A percentile compares a stretch with the other conserved stretches of the same genome.
Conservation (phyloP, 2,888 invertebrate species). For the Catocala sponsa region DNA sequence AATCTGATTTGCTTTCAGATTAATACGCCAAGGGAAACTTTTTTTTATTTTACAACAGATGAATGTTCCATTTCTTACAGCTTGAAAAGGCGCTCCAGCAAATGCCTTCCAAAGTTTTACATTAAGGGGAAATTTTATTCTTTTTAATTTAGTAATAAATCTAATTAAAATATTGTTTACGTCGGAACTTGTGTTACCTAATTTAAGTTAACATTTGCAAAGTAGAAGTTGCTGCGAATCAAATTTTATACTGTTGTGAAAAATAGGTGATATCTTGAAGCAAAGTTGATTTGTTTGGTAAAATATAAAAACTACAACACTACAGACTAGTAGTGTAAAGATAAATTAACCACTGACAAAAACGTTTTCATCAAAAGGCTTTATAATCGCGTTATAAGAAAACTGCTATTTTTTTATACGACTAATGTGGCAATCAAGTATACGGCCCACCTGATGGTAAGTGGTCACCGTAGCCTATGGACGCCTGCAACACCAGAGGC, state of each 20-base stretch:
- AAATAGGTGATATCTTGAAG: neutral
- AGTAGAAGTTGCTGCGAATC: slow-evolving; percentile 13
- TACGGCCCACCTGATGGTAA: too few species aligned
- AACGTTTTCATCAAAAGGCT: too few species aligned
- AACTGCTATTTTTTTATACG: too few species aligned
- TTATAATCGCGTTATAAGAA: too few species aligned
- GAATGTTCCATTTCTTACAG: slow-evolving; percentile 49
- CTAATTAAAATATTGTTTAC: slow-evolving; percentile 50
- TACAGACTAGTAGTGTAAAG: too few species aligned
- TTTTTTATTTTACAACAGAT: slow-evolving; percentile 59
- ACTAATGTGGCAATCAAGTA: too few species aligned
- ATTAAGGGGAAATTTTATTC: slow-evolving; percentile 45
- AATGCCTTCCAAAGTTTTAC: slow-evolving; percentile 43
- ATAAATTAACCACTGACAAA: too few species aligned
- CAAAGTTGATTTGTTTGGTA: too few species aligned
- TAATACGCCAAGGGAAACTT: slow-evolving; percentile 70
- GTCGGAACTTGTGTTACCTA: slow-evolving; percentile 36
- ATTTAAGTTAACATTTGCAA: slow-evolving; percentile 40
- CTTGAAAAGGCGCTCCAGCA: slow-evolving; percentile 41
- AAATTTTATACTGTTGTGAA: neutral
- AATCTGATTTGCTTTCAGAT: slow-evolving; percentile 83
- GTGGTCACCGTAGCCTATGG: too few species aligned
- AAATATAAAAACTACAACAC: too few species aligned
- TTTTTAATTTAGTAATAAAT: slow-evolving; percentile 54
- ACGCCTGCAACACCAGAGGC: too few species aligned